Conservation (phyloP, 92 coral and sea anemone species). For the Galaxea fascicularis region DNA sequence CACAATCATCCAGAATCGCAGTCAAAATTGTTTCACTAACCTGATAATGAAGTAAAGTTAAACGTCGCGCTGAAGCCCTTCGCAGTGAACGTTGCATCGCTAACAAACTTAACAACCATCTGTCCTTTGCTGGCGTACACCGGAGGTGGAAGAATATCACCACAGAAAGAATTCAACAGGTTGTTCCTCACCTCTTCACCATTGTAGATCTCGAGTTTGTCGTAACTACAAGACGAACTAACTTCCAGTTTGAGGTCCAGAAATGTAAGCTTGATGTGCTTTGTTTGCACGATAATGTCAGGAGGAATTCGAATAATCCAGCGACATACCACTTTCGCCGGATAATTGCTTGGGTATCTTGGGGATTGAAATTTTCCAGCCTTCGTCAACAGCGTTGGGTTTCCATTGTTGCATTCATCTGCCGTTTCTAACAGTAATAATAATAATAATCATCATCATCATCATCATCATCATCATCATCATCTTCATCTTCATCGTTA, state of each 20-base stretch:
- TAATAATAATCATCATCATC: too few species aligned
- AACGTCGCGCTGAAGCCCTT: slow-evolving; percentile 26
- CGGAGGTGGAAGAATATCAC: not conserved
- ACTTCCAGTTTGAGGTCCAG: not conserved
- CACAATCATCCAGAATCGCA: too few species aligned
- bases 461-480: too few species aligned
- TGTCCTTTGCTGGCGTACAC: slow-evolving; percentile 5
- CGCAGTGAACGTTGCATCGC: not conserved
- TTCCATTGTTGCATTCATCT: slow-evolving; percentile 2
- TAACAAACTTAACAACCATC: slow-evolving; percentile 17
- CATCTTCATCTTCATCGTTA: too few species aligned
- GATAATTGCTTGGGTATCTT: slow-evolving; percentile 7
- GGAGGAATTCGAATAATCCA: slow-evolving; percentile 18
- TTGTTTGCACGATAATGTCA: not conserved
- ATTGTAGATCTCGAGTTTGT: not conserved
- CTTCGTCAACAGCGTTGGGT: not conserved
- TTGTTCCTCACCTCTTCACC: not conserved
- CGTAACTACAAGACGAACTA: not conserved
- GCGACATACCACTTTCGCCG: not conserved
- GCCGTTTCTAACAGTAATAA: not conserved
- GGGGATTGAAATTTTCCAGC: slow-evolving; percentile 34
- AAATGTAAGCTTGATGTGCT: slow-evolving; percentile 23
- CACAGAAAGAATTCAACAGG: slow-evolving; percentile 19
- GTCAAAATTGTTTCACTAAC: not conserved
- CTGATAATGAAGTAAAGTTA: slow-evolving; percentile 2